phyloP scores from a whole-genome alignment of 2,113 vertebrate genomes.

The Hippocampus zosterae region DNA sequence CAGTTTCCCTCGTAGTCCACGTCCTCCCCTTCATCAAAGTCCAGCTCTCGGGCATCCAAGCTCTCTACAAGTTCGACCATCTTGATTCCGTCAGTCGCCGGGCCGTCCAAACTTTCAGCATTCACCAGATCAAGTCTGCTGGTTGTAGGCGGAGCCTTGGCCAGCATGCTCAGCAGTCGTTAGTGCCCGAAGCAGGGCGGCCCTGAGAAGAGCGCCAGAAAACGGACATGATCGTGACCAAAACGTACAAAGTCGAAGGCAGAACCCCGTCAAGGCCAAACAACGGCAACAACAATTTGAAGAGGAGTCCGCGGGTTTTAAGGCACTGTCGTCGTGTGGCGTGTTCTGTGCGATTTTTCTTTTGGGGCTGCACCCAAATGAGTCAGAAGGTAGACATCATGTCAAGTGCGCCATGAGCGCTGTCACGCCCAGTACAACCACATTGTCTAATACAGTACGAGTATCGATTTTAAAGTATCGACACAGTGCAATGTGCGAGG shows the following conservation, averaged over 20 bases:
- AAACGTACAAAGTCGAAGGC: background rate
- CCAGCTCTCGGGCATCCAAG: slow-evolving; percentile 88
- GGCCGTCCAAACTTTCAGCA: slow-evolving; percentile 56
- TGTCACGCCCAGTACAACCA: background rate
- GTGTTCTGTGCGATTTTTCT: background rate
- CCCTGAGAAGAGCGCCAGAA: slow-evolving; percentile 22
- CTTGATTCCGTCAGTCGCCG: slow-evolving; percentile 32
- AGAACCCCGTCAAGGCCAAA: background rate
- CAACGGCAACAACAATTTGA: background rate
- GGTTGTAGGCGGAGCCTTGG: slow-evolving; percentile 56
- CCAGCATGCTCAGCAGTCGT: slow-evolving; percentile 69
- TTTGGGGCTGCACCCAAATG: background rate
- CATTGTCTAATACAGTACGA: background rate
- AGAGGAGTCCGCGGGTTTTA: background rate
- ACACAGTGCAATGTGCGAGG: too few relatives aligned
- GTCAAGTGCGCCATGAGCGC: background rate
- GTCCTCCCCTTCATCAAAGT: slow-evolving; percentile 83
- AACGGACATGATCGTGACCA: background rate
- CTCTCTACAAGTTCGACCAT: slow-evolving; percentile 88
- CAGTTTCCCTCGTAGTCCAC: slow-evolving; percentile 67
- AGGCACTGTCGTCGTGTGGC: background rate
- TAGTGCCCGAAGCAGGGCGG: slow-evolving; percentile 52
- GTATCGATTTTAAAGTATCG: too few relatives aligned
- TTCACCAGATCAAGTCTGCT: slow-evolving; percentile 75
- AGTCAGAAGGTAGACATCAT: background rate